These are phyloP conservation scores for Eudemis profundana DNA, from an alignment of 2,888 invertebrate species.

Conservation along the genomic window DNA sequence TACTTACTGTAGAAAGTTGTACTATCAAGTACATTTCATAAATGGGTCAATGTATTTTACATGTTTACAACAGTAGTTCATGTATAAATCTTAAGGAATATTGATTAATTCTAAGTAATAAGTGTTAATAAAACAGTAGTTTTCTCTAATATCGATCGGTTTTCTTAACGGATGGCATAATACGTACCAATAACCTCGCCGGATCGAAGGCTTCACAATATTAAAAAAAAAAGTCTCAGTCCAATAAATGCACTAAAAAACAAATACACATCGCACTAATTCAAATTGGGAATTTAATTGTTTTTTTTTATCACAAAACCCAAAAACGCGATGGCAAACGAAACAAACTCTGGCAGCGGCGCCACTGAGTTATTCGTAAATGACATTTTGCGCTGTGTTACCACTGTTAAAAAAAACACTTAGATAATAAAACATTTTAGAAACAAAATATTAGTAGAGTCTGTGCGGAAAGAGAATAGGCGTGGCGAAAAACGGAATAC, in stretches of 20 bases:
- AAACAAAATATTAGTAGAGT: too few species aligned
- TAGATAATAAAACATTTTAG: background rate
- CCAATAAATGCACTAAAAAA: constrained; percentile 33
- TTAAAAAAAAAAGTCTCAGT: constrained; percentile 12
- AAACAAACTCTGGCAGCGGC: constrained; percentile 39
- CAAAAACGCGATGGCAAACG: constrained; percentile 37
- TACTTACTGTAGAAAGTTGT: constrained; percentile 54
- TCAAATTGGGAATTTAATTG: constrained; percentile 35
- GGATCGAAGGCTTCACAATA: constrained; percentile 1
- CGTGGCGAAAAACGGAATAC: too few species aligned
- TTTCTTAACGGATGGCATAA: constrained; percentile 57
- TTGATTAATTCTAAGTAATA: constrained; percentile 50
- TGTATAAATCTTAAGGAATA: constrained; percentile 39
- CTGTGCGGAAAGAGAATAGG: too few species aligned
- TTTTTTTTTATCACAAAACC: constrained; percentile 38
- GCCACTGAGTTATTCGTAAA: constrained; percentile 38
- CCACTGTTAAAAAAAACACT: background rate
- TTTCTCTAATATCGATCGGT: constrained; percentile 77
- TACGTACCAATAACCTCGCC: constrained; percentile 43
- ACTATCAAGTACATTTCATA: constrained; percentile 47
- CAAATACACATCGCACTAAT: constrained; percentile 40
- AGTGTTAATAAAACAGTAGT: constrained; percentile 58
- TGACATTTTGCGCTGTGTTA: constrained; percentile 31
- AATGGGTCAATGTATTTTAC: constrained; percentile 52
- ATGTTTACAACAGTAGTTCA: constrained; percentile 31